Evolutionary conservation across 1,140 invertebrate species (phyloP), one percentile per base, ranked within the genome.

Genomic region (Zelostemma sp.): DNA sequence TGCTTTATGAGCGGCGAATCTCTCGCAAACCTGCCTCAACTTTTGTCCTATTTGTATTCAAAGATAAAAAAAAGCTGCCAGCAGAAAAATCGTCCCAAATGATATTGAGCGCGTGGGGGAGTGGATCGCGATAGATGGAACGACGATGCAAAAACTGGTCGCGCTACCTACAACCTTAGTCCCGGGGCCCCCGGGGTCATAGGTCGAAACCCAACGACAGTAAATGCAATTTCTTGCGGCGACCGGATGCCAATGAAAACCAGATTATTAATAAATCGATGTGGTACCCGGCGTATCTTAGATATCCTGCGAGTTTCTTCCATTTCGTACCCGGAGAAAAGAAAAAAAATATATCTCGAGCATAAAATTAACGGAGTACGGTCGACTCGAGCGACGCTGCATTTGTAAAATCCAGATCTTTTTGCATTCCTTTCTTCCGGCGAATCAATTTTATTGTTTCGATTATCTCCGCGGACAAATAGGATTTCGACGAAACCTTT

Each of bases 211-310:
- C 49, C 53, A 56, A 64, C 50, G 50, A 55, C 70, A 65, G 76
- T 76, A 72, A 78, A 75, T 61, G 75, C 70, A 68, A 77, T 79
- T 80, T 79, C 75, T 77, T 70, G 53, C 56, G 51, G 69, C 71
- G 72, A 75, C 56, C 72, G 67, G 66, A 72, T 71, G 75, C 74
- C 77, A 79, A 80, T 79, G 78, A 75, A 75, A 81, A 78, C 74
- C 73, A 73, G 76, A 68, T 81, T 81, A 81, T 81, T 80, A 81
- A 80, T 81, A 79, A 80, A 81, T 80, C 75, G 72, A 63, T 53
- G 60, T 73, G 53, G 59, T 72, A 70, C 76, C 74, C 71, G 63
- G 28, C 61, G 60, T 51, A 14, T 54, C 53, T 25, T 46, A 17
- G 16, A 19, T 46, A 46, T 46, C 9, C 25, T 51, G 19, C 17